phyloP scores from a whole-genome alignment of 92 coral and sea anemone genomes.

The Pocillopora grandis region DNA sequence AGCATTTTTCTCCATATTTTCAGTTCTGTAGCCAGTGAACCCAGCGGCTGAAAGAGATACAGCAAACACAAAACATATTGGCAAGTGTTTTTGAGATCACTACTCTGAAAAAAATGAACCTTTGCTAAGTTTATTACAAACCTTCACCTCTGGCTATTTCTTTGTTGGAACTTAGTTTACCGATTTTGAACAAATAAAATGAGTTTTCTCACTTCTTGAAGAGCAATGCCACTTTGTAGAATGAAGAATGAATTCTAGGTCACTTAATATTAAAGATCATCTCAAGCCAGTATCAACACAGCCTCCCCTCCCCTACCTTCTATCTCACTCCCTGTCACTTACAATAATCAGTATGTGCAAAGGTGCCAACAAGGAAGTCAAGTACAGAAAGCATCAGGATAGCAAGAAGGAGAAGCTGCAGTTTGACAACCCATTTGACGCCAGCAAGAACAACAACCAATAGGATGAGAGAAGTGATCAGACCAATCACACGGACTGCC shows the following conservation, averaged over 20 bases:
- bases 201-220: too few relatives aligned
- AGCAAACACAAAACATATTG: background rate
- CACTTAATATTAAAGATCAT: too few relatives aligned
- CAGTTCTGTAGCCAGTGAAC: constrained; percentile 92
- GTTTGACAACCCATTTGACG: constrained; percentile 98
- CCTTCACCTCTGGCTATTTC: too few relatives aligned
- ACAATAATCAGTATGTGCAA: constrained; percentile 97
- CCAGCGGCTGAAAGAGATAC: constrained; percentile 79
- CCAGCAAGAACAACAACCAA: constrained; percentile 97
- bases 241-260: too few relatives aligned
- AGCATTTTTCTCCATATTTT: constrained; percentile 91
- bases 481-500: constrained; percentile 96
- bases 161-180: too few relatives aligned
- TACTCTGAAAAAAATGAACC: background rate
- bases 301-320: too few relatives aligned
- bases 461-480: constrained; percentile 77
- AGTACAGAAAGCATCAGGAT: constrained; percentile 89
- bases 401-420: constrained; percentile 90
- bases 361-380: constrained; percentile 98
- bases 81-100: background rate
- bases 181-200: too few relatives aligned
- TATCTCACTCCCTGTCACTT: background rate
- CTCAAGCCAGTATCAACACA: too few relatives aligned
- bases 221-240: too few relatives aligned
- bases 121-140: too few relatives aligned